Base-by-base conservation (phyloP, 2,797 vertebrate species). In the Odontamblyopus rebecca region DNA sequence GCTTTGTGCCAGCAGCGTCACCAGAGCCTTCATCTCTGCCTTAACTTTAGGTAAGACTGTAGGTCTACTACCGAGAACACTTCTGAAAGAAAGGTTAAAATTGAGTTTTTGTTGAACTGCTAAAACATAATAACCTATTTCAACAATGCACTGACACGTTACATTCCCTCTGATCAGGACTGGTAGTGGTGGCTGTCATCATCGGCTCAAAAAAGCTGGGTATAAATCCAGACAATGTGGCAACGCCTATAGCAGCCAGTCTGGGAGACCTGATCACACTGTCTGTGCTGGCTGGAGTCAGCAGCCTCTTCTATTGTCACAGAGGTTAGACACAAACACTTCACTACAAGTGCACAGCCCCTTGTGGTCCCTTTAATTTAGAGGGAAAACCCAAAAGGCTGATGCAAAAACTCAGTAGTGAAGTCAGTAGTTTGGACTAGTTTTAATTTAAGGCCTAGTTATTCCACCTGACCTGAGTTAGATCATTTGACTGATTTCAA, bases 141-240 rank as follows among this genome's bases (percentile, higher is more conserved):
- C 1, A 53, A n/a, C 18, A 19, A 53, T 53, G 6, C 44, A 48
- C 1, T 44, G 41, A 44, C 3, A 44, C 12, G 11, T 44, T 44
- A 13, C 13, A 23, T 54, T 54, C 7, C 5, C 7, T 54, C 53
- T 54, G 19, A 23, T 54, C 82, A 97, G 96, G 96, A 71, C 69
- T 95, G 79, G 90, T 97, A 85, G 96, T 96, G 95, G 93, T 95
- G 71, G 95, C 92, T 0, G 93, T 97, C 57, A 95, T 97, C 73
- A 83, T 95, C 0, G 92, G 92, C 68, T 95, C 96, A 35, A 93
- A 92, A 73, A 96, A 92, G 76, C 71, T 95, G 18, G 94, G 95
- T 60, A 90, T 97, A 80, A 97, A 97, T 81, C 96, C 96, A 0
- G 96, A 97, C 76, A 97, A 97, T 1, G 92, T 97, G 0, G 95